Conservation (phyloP, 2,113 vertebrate species). For the Elachura formosa region DNA sequence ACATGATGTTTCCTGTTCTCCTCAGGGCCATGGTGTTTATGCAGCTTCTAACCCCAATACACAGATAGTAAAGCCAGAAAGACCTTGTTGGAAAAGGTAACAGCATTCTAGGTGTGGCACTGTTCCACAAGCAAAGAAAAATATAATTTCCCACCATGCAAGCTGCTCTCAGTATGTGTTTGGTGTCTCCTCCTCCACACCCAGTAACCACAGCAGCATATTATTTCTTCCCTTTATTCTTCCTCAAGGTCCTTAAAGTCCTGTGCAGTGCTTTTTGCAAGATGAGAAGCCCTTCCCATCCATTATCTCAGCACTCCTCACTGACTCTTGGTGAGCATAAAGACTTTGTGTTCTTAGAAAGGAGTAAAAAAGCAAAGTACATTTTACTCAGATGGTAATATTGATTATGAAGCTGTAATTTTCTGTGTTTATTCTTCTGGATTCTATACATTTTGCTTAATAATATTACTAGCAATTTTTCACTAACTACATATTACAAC, state of each 20-base stretch:
- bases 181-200: background rate
- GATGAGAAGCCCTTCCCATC: background rate
- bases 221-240: background rate
- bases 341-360: background rate
- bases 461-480: background rate
- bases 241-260: background rate
- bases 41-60: background rate
- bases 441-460: background rate
- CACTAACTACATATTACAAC: background rate
- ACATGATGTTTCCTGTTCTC: background rate
- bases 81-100: background rate
- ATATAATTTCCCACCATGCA: background rate
- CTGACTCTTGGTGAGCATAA: background rate
- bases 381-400: background rate
- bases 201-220: background rate
- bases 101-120: background rate
- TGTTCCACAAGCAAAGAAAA: background rate
- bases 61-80: background rate
- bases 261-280: background rate
- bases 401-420: background rate
- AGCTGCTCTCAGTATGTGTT: background rate
- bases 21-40: background rate
- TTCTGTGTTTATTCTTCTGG: background rate
- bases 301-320: background rate
- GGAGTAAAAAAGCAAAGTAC: background rate